Conservation (phyloP, 2,888 invertebrate genomes). For the Cantharis lateralis region DNA sequence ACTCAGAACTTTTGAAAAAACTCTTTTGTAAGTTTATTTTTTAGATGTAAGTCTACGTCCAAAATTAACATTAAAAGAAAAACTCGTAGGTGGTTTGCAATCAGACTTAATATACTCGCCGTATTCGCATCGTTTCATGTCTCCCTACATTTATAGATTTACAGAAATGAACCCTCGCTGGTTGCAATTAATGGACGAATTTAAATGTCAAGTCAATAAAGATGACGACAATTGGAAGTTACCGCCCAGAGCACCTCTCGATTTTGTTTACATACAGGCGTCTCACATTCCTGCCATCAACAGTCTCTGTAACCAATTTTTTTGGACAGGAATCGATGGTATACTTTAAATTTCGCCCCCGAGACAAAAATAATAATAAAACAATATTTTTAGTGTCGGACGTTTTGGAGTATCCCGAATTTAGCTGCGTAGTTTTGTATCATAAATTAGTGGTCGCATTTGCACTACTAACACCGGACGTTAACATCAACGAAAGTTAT, state of each 20-base stretch:
- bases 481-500: constrained; percentile 81
- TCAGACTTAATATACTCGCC: constrained; percentile 65
- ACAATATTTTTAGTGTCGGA: constrained; percentile 75
- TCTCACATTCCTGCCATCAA: constrained; percentile 89
- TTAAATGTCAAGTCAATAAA: constrained; percentile 61
- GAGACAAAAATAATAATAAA: constrained; percentile 1
- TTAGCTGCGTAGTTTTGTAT: constrained; percentile 86
- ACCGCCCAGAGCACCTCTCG: constrained; percentile 66
- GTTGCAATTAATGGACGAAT: constrained; percentile 71
- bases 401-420: constrained; percentile 89
- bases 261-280: constrained; percentile 86
- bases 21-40: background rate
- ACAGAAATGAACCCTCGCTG: constrained; percentile 68
- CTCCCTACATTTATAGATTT: constrained; percentile 85
- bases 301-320: constrained; percentile 79
- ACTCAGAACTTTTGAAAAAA: constrained; percentile 30
- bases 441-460: constrained; percentile 85
- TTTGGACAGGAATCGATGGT: constrained; percentile 95
- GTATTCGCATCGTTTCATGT: constrained; percentile 72
- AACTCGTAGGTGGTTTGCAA: constrained; percentile 48
- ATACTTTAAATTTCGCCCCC: constrained; percentile 52
- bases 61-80: constrained; percentile 24
- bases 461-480: constrained; percentile 87
- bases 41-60: background rate
- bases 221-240: constrained; percentile 43